Conservation (phyloP, 2,113 vertebrate genomes). For the Cephalophus harveyi region DNA sequence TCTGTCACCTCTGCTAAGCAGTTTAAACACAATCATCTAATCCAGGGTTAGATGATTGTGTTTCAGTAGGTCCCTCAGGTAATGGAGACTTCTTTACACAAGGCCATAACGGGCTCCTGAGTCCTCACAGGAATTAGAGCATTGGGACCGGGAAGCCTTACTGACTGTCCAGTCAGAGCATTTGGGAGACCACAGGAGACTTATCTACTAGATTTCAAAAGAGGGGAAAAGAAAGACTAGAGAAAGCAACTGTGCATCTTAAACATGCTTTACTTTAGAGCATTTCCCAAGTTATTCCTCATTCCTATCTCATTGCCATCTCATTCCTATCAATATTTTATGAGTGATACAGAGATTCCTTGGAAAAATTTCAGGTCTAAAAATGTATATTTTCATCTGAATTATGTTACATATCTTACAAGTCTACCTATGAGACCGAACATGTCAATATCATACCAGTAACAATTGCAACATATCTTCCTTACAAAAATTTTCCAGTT, state of each 20-base stretch:
- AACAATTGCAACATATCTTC: background rate
- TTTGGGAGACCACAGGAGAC: background rate
- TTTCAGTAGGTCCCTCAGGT: background rate
- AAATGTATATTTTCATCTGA: background rate
- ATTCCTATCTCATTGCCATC: background rate
- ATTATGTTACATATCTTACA: background rate
- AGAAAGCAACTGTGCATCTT: background rate
- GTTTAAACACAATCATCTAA: background rate
- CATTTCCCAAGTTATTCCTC: background rate
- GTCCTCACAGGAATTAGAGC: background rate
- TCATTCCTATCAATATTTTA: background rate
- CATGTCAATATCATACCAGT: background rate
- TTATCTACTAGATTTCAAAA: background rate
- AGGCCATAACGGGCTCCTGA: background rate
- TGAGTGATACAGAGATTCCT: background rate
- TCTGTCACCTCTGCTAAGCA: background rate
- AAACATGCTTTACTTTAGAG: background rate
- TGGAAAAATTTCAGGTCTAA: background rate
- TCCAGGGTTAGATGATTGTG: background rate
- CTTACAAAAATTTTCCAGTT: background rate
- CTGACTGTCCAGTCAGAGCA: background rate
- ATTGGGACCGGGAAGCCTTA: background rate
- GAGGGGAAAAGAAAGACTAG: background rate
- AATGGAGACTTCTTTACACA: background rate
- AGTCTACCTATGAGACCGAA: background rate